Evolutionary conservation across 2,888 invertebrate species (phyloP).

Genomic region (Lacanobia wlatinum): DNA sequence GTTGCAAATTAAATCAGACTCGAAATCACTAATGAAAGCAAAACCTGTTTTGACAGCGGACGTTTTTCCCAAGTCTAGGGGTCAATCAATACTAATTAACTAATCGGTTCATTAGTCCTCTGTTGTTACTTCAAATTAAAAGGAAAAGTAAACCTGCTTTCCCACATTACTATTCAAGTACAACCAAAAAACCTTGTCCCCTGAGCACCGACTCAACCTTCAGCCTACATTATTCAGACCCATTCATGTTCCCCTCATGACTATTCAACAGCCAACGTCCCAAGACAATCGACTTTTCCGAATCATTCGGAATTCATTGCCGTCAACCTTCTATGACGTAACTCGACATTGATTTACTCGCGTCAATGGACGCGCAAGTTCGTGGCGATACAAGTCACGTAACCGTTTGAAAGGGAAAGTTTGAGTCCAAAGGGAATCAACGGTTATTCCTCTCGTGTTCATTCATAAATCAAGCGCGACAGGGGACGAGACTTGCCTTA

Average conservation of each 20-base stretch:
- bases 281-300: slow-evolving; percentile 64
- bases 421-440: slow-evolving; percentile 70
- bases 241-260: slow-evolving; percentile 72
- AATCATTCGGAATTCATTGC: slow-evolving; percentile 66
- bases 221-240: slow-evolving; percentile 63
- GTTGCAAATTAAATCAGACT: slow-evolving; percentile 12
- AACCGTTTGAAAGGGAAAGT: slow-evolving; percentile 76
- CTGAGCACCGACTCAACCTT: slow-evolving; percentile 59
- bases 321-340: slow-evolving; percentile 58
- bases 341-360: slow-evolving; percentile 64
- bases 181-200: slow-evolving; percentile 57
- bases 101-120: slow-evolving; percentile 25
- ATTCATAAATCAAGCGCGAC: slow-evolving; percentile 75
- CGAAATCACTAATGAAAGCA: slow-evolving; percentile 2
- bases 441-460: slow-evolving; percentile 71
- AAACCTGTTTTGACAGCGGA: neutral
- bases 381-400: slow-evolving; percentile 70
- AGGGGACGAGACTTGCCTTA: slow-evolving; percentile 64
- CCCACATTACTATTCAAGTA: slow-evolving; percentile 49
- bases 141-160: slow-evolving; percentile 50
- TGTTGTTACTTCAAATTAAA: slow-evolving; percentile 43
- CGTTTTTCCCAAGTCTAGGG: slow-evolving; percentile 3
- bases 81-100: slow-evolving; percentile 20
- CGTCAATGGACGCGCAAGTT: slow-evolving; percentile 63
- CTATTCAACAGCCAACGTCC: slow-evolving; percentile 70